Conservation (phyloP, 2,113 vertebrate species). For the Lampris incognitus region DNA sequence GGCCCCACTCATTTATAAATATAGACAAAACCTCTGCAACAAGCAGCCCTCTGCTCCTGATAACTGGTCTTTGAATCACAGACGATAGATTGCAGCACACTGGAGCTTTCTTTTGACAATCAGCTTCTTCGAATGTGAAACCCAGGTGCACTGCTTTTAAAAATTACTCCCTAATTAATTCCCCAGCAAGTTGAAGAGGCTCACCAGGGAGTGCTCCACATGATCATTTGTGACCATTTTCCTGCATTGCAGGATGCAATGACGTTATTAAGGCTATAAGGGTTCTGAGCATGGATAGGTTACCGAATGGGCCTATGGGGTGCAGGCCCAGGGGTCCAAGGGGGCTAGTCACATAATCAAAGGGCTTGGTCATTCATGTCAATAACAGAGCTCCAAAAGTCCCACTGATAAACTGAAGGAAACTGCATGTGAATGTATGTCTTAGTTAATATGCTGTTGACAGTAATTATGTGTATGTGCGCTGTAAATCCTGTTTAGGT, state of each 20-base stretch:
- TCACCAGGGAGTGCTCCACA: slow-evolving; percentile 43
- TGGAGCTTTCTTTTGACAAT: neutral
- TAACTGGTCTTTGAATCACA: slow-evolving; percentile 6
- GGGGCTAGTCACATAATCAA: too few relatives aligned
- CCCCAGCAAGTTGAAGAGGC: slow-evolving; percentile 11
- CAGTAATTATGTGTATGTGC: too few relatives aligned
- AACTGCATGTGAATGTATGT: too few relatives aligned
- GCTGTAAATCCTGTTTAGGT: too few relatives aligned
- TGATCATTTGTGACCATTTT: slow-evolving; percentile 40
- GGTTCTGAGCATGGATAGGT: too few relatives aligned
- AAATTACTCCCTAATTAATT: slow-evolving; percentile 56
- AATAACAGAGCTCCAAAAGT: too few relatives aligned
- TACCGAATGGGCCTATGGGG: too few relatives aligned
- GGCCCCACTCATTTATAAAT: slow-evolving; percentile 1
- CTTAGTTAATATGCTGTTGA: too few relatives aligned
- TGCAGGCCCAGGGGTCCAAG: too few relatives aligned
- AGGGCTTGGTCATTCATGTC: too few relatives aligned
- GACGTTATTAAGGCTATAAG: slow-evolving; percentile 6
- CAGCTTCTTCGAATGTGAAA: slow-evolving; percentile 31
- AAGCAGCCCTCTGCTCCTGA: neutral
- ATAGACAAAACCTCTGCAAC: slow-evolving; percentile 1
- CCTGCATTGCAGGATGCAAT: slow-evolving; percentile 32
- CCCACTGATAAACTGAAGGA: too few relatives aligned
- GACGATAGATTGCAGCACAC: neutral
- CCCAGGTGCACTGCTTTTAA: slow-evolving; percentile 33